Evolutionary conservation across 1,140 invertebrate genomes (phyloP).

Genomic region (Tribolium castaneum): DNA sequence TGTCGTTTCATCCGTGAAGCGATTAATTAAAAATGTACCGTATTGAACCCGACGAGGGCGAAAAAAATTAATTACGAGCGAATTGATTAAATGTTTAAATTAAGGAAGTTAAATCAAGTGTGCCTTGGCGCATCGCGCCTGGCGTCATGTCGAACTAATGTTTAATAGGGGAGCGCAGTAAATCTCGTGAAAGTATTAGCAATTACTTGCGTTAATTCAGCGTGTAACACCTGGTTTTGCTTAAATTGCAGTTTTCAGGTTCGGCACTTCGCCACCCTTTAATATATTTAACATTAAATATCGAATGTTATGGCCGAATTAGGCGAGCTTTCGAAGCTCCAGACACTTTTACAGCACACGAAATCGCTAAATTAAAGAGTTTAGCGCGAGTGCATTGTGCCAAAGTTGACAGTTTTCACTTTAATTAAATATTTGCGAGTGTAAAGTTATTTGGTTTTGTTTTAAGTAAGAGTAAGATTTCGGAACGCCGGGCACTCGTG

Average conservation of each 20-base stretch:
- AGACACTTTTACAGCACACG: constrained; percentile 8
- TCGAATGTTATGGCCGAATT: constrained; percentile 22
- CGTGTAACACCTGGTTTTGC: constrained; percentile 59
- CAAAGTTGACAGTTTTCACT: constrained; percentile 12
- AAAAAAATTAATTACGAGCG: constrained; percentile 40
- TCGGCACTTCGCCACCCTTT: constrained; percentile 47
- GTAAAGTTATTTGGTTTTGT: too few relatives aligned
- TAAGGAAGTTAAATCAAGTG: constrained; percentile 57
- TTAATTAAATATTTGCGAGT: background rate
- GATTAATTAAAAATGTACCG: constrained; percentile 27
- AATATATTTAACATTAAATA: constrained; percentile 46
- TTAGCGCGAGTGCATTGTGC: background rate
- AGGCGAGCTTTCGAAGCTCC: constrained; percentile 9
- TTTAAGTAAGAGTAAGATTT: background rate
- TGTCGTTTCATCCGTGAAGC: background rate
- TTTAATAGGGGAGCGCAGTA: constrained; percentile 57
- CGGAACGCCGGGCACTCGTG: background rate
- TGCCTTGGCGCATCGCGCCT: constrained; percentile 47
- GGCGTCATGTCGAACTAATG: constrained; percentile 57
- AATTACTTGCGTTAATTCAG: constrained; percentile 63
- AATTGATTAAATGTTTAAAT: constrained; percentile 49
- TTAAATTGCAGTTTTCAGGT: constrained; percentile 54
- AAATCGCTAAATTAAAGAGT: constrained; percentile 1
- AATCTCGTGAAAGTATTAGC: constrained; percentile 62
- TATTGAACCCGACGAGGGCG: constrained; percentile 5